Evolutionary conservation across 2,113 vertebrate genomes (phyloP), one percentile per base, ranked within the genome.

Genomic region (Periophthalmodon schlosseri): DNA sequence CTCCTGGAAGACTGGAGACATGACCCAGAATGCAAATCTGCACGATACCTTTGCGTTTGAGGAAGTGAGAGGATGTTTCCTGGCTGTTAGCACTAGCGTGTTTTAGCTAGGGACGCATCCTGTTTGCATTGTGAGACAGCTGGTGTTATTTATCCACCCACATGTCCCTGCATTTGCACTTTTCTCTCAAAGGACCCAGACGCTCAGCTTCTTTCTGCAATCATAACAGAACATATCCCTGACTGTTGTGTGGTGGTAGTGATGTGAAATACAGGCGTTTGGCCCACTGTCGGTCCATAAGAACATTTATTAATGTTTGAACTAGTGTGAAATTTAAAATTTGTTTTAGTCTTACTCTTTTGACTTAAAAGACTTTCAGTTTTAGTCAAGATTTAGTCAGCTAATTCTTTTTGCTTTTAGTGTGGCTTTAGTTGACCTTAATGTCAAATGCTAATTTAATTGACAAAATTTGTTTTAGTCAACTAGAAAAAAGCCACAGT

Each of bases 61-160:
- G 12, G 74, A 69, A 69, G 8, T 18, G 73, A 69, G 50, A 64
- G 47, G 70, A 79, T 80, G 78, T 78, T 73, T 66, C 47, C 75
- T 70, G 44, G 70, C 65, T 70, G 74, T 70, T 76, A 74, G 68
- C 78, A 68, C 63, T 74, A 72, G 68, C 80, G 57, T 28, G 57
- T 60, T 67, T 63, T 63, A 63, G 60, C 60, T 34, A 1, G 56
- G 70, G 80, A 82, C 47, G 16, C 76, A 70, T 87, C 82, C 81
- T 80, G 77, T 80, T 71, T 86, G 74, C 81, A 78, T 83, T 86
- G 56, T 46, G 24, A 83, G 85, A 80, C 85, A 86, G 86, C 83
- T 89, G 83, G 76, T 84, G 82, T 82, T 86, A 74, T 85, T 88
- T 80, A 82, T 81, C 84, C 86, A 14, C 85, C 79, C 82, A 80